Conservation (phyloP, 35 echinoderm and acorn worm genomes). For the Apostichopus japonicus region DNA sequence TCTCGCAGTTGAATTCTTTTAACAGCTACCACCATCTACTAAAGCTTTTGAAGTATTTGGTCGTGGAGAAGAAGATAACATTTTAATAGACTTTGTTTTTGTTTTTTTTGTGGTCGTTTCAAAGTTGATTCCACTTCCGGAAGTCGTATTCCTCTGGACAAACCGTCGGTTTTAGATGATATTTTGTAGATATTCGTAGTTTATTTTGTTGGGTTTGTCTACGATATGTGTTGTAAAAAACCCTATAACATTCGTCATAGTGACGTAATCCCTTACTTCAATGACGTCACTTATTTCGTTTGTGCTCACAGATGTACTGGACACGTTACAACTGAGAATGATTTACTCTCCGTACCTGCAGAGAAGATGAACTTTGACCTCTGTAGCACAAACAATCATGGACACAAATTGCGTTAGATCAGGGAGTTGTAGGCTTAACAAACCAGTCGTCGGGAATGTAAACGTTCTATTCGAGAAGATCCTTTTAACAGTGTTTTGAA, state of each 20-base stretch:
- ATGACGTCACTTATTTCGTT: constrained; percentile 62
- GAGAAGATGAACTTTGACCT: constrained; percentile 32
- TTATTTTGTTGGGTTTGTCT: neutral
- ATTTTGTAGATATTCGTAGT: neutral
- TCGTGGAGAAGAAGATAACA: too few relatives aligned
- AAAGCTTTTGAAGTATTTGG: too few relatives aligned
- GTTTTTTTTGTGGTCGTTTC: too few relatives aligned
- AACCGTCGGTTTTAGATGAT: neutral
- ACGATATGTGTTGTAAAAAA: too few relatives aligned
- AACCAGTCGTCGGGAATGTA: too few relatives aligned
- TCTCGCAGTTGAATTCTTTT: neutral
- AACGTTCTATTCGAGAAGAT: too few relatives aligned
- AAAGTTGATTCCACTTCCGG: too few relatives aligned
- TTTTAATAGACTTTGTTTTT: too few relatives aligned
- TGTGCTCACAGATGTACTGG: constrained; percentile 57
- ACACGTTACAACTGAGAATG: constrained; percentile 40
- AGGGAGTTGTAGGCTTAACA: constrained; percentile 4
- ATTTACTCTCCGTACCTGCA: constrained; percentile 50
- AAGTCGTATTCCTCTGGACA: too few relatives aligned
- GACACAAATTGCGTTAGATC: neutral
- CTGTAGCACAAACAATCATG: neutral
- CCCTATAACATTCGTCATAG: neutral
- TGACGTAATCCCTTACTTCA: constrained; percentile 40
- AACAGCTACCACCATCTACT: too few relatives aligned
- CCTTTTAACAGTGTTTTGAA: too few relatives aligned